These are phyloP conservation scores for Cremastinae sp. DNA, from an alignment of 2,888 invertebrate genomes.

Conservation along the genomic window DNA sequence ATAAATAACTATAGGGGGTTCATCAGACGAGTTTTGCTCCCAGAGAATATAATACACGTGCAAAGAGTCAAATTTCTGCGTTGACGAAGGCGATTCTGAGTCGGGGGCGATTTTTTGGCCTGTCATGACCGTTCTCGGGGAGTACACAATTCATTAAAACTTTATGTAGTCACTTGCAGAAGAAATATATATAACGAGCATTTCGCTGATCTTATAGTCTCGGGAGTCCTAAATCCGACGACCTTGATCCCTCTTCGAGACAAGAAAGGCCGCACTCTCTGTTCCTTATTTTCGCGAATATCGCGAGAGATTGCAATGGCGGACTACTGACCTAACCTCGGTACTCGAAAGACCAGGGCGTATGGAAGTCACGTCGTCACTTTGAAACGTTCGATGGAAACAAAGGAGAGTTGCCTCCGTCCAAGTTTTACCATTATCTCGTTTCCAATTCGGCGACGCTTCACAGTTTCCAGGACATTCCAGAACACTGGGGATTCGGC, in stretches of 20 bases:
- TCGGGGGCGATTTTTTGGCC: too few relatives aligned
- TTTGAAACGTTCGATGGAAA: conserved; percentile 21
- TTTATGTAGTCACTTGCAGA: too few relatives aligned
- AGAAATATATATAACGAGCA: too few relatives aligned
- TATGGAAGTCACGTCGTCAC: conserved; percentile 15
- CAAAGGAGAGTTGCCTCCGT: conserved; percentile 11
- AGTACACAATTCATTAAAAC: too few relatives aligned
- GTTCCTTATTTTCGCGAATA: neutral
- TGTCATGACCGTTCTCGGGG: too few relatives aligned
- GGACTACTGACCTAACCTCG: conserved; percentile 1
- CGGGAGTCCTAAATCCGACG: too few relatives aligned
- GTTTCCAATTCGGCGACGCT: conserved; percentile 11
- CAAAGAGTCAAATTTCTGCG: too few relatives aligned
- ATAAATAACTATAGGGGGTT: too few relatives aligned
- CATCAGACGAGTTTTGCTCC: too few relatives aligned
- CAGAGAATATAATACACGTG: too few relatives aligned
- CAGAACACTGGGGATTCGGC: neutral
- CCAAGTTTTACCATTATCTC: conserved; percentile 9
- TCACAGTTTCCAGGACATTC: conserved; percentile 2
- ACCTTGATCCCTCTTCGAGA: conserved; percentile 1
- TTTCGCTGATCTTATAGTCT: too few relatives aligned
- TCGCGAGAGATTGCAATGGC: conserved; percentile 13
- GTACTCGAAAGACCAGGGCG: conserved; percentile 5
- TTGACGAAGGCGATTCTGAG: too few relatives aligned
- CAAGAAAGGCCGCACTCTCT: conserved; percentile 1